Evolutionary conservation across 1,140 invertebrate genomes (phyloP), one percentile per base, ranked within the genome.

Genomic region (Spodoptera litura): DNA sequence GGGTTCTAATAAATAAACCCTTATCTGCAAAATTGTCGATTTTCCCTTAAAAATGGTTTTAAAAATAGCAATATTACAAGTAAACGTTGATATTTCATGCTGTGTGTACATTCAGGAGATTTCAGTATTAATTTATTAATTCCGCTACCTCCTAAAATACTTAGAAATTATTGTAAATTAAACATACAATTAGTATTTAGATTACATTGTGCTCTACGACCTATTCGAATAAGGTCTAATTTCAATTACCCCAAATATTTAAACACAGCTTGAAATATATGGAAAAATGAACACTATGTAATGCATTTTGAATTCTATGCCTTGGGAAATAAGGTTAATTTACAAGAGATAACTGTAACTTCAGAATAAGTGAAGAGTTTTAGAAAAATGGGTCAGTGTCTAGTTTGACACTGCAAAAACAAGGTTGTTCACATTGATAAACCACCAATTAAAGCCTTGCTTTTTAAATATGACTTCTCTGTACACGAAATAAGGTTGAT

Each of bases 151-250:
- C 25, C 51, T 70, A 70, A 13, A 31, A 70, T 70, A 70, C 66
- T 52, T 70, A 70, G 12, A 66, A 52, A 10, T 64, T 66, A 66
- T 20, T 66, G 62, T 49, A 66, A 66, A 49, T 13, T 52, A 61
- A 61, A 70, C 49, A 53, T 66, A 66, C 11, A 44, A 38, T 70
- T 53, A 70, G 49, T 53, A 70, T 53, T 70, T 15, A 53, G 20
- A 31, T 70, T 53, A 68, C 20, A 70, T 70, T 70, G 66, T 70
- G 66, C 66, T 27, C 44, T 70, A 52, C 11, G 20, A 12, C 49
- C 66, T n/a, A 25, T 44, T 12, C 5, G 12, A 20, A 27, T 49
- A 70, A 38, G 66, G 49, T 35, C 27, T 52, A 52, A 52, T 68
- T 64, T 20, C n/a, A 10, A 12, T 49, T 25, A 10, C 10, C 35